Evolutionary conservation across 1,140 invertebrate genomes (phyloP).

Genomic region (Drosophila tropicalis): DNA sequence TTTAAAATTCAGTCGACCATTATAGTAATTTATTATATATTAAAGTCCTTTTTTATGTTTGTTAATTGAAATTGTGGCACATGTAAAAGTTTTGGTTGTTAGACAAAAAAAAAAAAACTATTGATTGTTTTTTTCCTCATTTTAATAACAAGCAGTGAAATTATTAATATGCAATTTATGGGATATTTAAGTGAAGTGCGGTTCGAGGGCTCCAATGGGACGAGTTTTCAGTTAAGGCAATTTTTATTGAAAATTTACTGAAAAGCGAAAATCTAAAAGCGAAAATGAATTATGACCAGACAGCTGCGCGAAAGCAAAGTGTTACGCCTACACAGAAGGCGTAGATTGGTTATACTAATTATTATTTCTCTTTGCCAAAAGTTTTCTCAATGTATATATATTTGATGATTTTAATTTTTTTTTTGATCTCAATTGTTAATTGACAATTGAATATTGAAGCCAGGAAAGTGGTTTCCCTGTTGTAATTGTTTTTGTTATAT

Average conservation of each 20-base stretch:
- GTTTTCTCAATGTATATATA: constrained; percentile 15
- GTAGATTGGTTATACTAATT: neutral
- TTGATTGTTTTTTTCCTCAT: neutral
- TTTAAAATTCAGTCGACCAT: constrained; percentile 29
- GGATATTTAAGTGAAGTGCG: neutral
- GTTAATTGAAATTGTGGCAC: constrained; percentile 7
- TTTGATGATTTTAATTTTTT: neutral
- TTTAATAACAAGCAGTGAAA: neutral
- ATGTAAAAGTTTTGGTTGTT: neutral
- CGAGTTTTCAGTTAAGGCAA: neutral
- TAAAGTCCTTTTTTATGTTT: constrained; percentile 40
- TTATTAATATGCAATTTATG: neutral
- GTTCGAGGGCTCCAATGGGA: constrained; percentile 19
- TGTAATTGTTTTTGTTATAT: neutral
- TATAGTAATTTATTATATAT: constrained; percentile 46
- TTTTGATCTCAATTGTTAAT: constrained; percentile 40
- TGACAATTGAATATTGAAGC: constrained; percentile 50
- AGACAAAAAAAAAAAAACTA: neutral
- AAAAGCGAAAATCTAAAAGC: constrained; percentile 35
- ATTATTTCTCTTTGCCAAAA: constrained; percentile 18
- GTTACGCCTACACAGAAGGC: constrained; percentile 23
- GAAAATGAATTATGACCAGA: constrained; percentile 61
- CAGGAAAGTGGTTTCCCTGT: constrained; percentile 7
- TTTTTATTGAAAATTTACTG: constrained; percentile 70
- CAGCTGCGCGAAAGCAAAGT: constrained; percentile 46